A percentile compares a stretch with the other conserved stretches of the same genome.
Evolutionary conservation across 2,888 invertebrate species (phyloP).

Genomic region (Hipparchia semele): DNA sequence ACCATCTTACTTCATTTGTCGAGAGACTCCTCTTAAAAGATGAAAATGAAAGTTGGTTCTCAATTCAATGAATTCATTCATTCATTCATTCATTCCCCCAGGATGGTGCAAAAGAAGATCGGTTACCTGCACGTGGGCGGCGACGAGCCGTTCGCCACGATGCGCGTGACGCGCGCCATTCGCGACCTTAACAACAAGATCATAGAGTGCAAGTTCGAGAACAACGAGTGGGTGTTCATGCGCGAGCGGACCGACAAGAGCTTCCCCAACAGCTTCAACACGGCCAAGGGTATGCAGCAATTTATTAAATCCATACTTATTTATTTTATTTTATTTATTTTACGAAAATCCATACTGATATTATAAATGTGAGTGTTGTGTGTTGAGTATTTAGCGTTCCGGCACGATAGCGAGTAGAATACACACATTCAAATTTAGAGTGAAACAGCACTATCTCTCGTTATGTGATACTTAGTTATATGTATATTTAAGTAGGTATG

Average conservation of each 20-base stretch:
- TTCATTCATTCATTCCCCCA: neutral
- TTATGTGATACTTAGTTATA: no score
- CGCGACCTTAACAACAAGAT: constrained; percentile 95
- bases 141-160: constrained; percentile 86
- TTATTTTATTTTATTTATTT: no score
- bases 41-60: no score
- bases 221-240: constrained; percentile 95
- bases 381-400: no score
- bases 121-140: constrained; percentile 91
- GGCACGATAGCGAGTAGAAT: no score
- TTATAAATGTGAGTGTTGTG: no score
- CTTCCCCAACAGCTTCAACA: constrained; percentile 94
- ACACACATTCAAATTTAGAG: no score
- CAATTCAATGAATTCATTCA: no score
- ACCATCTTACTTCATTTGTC: no score
- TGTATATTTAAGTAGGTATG: no score
- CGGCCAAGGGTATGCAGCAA: constrained; percentile 87
- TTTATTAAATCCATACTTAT: neutral
- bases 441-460: no score
- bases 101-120: constrained; percentile 86
- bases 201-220: constrained; percentile 95
- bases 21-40: no score
- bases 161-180: constrained; percentile 91
- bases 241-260: constrained; percentile 98
- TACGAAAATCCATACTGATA: neutral